Percentiles rank a stretch among this genome's conserved stretches.
Evolutionary conservation across 2,888 invertebrate genomes (phyloP).

Genomic region (Acanthoscelides obtectus): DNA sequence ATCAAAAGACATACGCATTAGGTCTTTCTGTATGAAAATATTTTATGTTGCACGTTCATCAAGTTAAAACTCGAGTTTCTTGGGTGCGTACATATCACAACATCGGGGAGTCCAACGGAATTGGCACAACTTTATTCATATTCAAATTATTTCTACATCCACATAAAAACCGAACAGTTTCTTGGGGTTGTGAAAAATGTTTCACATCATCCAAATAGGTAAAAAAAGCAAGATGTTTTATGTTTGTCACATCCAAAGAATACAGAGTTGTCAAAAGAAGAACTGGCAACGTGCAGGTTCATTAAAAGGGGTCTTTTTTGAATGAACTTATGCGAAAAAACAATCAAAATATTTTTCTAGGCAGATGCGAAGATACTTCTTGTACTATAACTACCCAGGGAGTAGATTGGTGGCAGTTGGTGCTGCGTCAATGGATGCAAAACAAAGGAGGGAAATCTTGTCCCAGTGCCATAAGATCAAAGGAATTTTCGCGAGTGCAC

Average conservation of each 20-base stretch:
- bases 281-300: too few species aligned
- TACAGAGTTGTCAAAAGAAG: too few species aligned
- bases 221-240: background rate
- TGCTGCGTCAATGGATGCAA: too few species aligned
- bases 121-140: background rate
- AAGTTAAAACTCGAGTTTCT: background rate
- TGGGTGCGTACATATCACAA: background rate
- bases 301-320: too few species aligned
- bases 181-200: background rate
- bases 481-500: too few species aligned
- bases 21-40: background rate
- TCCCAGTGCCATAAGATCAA: too few species aligned
- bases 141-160: background rate
- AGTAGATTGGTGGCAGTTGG: too few species aligned
- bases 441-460: too few species aligned
- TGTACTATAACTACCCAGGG: too few species aligned
- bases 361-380: too few species aligned
- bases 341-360: too few species aligned
- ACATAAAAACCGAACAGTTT: background rate
- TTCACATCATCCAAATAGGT: background rate
- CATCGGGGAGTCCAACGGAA: background rate
- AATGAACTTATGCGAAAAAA: too few species aligned
- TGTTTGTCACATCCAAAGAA: background rate
- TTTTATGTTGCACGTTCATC: background rate
- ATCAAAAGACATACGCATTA: background rate